Evolutionary conservation across 2,888 invertebrate species (phyloP).

Genomic region (Drosophila subquinaria): DNA sequence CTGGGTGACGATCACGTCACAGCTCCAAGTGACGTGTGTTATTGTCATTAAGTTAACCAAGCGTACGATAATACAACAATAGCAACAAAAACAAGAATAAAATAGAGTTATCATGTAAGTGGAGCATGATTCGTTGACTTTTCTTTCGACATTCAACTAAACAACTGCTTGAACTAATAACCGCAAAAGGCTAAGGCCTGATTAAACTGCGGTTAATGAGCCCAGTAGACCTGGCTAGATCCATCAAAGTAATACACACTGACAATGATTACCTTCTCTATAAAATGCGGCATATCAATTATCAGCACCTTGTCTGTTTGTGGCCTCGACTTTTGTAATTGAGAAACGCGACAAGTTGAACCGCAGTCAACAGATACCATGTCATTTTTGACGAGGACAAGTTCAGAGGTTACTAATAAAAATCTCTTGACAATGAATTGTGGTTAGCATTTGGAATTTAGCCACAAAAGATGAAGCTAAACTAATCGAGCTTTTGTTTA

Average conservation of each 20-base stretch:
- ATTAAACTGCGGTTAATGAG: conserved; percentile 81
- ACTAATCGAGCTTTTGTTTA: too few species aligned
- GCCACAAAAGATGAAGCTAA: neutral
- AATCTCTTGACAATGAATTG: conserved; percentile 29
- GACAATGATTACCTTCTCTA: conserved; percentile 17
- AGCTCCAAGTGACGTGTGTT: conserved; percentile 23
- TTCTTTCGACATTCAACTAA: conserved; percentile 44
- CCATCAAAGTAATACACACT: conserved; percentile 2
- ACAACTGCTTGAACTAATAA: conserved; percentile 71
- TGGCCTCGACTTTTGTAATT: conserved; percentile 54
- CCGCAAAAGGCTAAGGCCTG: conserved; percentile 69
- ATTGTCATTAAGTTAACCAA: conserved; percentile 54
- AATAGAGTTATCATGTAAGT: conserved; percentile 18
- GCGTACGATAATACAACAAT: conserved; percentile 49
- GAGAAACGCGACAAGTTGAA: conserved; percentile 51
- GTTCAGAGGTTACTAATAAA: conserved; percentile 14
- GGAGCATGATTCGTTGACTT: conserved; percentile 22
- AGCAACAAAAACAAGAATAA: neutral
- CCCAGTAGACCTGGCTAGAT: conserved; percentile 6
- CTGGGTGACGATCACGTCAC: conserved; percentile 22
- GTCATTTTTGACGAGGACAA: conserved; percentile 21
- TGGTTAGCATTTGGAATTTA: neutral
- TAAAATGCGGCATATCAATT: conserved; percentile 50
- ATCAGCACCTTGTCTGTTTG: conserved; percentile 50
- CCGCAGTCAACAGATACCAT: conserved; percentile 30